Base-by-base conservation (phyloP, 2,797 vertebrate genomes). In the Enteromius paludinosus region DNA sequence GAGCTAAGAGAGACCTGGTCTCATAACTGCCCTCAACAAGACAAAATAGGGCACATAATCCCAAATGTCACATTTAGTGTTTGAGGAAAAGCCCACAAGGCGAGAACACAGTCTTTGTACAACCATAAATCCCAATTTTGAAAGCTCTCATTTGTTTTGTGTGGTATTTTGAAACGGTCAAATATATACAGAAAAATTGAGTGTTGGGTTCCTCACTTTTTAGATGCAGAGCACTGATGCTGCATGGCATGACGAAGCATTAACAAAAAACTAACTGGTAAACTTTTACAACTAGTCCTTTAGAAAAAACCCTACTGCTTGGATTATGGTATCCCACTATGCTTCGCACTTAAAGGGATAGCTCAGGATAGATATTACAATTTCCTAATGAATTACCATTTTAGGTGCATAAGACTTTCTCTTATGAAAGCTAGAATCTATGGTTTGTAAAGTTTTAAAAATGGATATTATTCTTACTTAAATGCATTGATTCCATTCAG, bases 51-150 rank as follows among this genome's bases (percentile, higher is more conserved):
- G 62, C 20, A 10, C 70, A 74, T 5, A 61, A 43, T 59, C 41
- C 35, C 18, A 83, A 59, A 82, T 45, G 74, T 20, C 74, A 77
- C 4, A 56, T 62, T 56, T 77, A 77, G 38, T 47, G 59, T 64
- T 76, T 61, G 38, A 30, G 52, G 23, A 76, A 76, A 62, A 62
- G 74, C 54, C 38, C 56, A 45, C 5, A 28, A 45, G 74, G 72
- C 8, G 52, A 74, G 33, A 75, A 75, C 73, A 18, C 25, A 30
- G 33, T 59, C n/a, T 61, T 75, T 75, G 12, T 11, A 38, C 41
- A 81, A n/a, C 15, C 41, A 64, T 73, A 64, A 61, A 73, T 35
- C 5, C 47, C n/a, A 47, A 71, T 28, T 41, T 61, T 76, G 73
- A 61, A 35, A 59, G 18, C 1, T 52, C 30, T 76, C n/a, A 61